Percentiles rank a stretch among this genome's conserved stretches.
Evolutionary conservation across 2,888 invertebrate genomes (phyloP).

Genomic region (Nematopogon swammerdamellus): DNA sequence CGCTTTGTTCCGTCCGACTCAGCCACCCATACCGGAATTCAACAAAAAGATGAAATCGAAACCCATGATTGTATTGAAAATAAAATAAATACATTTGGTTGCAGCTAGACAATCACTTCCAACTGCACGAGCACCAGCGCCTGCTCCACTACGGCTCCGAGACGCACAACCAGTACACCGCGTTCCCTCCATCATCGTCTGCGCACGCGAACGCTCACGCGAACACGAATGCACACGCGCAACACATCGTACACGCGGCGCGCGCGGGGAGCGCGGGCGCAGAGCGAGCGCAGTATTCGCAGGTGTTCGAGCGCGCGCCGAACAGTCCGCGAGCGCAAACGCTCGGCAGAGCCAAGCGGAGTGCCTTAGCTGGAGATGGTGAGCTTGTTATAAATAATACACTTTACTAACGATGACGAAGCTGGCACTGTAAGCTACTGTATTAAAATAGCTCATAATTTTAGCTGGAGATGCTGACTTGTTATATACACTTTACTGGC

Average conservation of each 20-base stretch:
- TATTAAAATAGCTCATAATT: too few relatives aligned
- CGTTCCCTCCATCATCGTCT: slow-evolving; percentile 36
- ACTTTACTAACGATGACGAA: too few relatives aligned
- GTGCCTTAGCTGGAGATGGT: slow-evolving; percentile 34
- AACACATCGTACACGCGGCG: slow-evolving; percentile 10
- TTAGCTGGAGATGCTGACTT: too few relatives aligned
- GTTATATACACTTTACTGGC: too few relatives aligned
- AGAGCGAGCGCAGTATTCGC: slow-evolving; percentile 47
- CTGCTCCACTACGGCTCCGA: slow-evolving; percentile 40
- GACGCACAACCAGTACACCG: slow-evolving; percentile 40
- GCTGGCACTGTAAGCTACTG: too few relatives aligned
- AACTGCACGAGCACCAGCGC: slow-evolving; percentile 48
- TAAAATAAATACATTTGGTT: background rate
- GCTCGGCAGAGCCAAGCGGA: slow-evolving; percentile 38
- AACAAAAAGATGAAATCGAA: too few relatives aligned
- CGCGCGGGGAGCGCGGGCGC: slow-evolving; percentile 23
- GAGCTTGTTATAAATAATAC: too few relatives aligned
- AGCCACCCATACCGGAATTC: too few relatives aligned
- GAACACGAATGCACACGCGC: slow-evolving; percentile 15
- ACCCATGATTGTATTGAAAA: too few relatives aligned
- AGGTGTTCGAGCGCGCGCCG: slow-evolving; percentile 54
- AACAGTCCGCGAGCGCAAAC: slow-evolving; percentile 49
- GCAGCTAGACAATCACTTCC: slow-evolving; percentile 45
- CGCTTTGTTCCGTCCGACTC: too few relatives aligned
- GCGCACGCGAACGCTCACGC: background rate